These are phyloP conservation scores for Pipistrellus nathusii DNA, from an alignment of 2,797 vertebrate species.

Conservation along the genomic window DNA sequence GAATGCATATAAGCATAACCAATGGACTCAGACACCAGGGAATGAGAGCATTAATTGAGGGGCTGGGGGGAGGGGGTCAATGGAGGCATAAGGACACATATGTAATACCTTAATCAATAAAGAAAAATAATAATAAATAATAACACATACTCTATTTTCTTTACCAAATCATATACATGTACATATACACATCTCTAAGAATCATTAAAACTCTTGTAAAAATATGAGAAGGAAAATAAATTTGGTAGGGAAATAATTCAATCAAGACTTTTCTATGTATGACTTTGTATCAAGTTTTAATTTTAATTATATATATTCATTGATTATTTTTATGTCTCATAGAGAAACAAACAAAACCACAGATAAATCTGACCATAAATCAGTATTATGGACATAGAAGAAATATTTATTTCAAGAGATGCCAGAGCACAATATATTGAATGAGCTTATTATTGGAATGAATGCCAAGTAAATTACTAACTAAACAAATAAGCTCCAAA, in stretches of 20 bases:
- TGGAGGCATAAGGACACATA: too few relatives aligned
- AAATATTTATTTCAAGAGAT: not conserved
- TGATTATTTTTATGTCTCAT: not conserved
- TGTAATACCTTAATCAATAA: too few relatives aligned
- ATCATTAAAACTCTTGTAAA: not conserved
- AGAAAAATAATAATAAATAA: not conserved
- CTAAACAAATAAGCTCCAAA: not conserved
- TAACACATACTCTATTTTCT: not conserved
- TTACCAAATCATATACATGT: not conserved
- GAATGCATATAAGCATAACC: too few relatives aligned
- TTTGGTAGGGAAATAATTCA: not conserved
- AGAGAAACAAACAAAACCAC: not conserved
- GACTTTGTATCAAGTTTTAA: not conserved
- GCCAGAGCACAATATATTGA: not conserved
- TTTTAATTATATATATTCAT: not conserved
- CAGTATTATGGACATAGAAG: not conserved
- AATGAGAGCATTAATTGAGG: too few relatives aligned
- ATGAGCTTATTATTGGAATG: not conserved
- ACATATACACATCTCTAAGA: not conserved
- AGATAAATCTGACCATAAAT: not conserved
- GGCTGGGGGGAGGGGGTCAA: too few relatives aligned
- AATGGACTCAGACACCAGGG: too few relatives aligned
- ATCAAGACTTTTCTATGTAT: not conserved
- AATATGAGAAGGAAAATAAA: not conserved
- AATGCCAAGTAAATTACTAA: not conserved